These are phyloP conservation scores for Terebella lapidaria DNA, from an alignment of 2,888 invertebrate genomes.

Conservation along the genomic window DNA sequence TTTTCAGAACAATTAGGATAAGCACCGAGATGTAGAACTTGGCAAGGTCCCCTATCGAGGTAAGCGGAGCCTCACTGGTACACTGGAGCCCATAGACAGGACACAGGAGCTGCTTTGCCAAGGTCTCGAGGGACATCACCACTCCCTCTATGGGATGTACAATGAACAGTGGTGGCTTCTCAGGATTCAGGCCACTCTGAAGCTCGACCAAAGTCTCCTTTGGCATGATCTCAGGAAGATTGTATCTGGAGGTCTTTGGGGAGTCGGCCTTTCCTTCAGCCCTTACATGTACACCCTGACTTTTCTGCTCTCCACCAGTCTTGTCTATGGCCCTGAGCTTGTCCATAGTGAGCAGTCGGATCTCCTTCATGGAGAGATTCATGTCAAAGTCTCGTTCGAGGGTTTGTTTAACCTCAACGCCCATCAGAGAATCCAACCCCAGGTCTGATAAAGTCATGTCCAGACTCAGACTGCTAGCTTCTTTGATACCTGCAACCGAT, in stretches of 20 bases:
- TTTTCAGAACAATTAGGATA: too few species aligned
- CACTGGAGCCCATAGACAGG: slow-evolving; percentile 89
- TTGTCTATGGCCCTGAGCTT: slow-evolving; percentile 25
- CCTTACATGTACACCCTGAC: background rate
- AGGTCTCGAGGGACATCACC: slow-evolving; percentile 65
- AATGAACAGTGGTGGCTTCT: slow-evolving; percentile 36
- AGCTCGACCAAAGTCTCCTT: slow-evolving; percentile 65
- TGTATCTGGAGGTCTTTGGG: slow-evolving; percentile 24
- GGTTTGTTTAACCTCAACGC: slow-evolving; percentile 96
- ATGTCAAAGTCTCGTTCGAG: slow-evolving; percentile 88
- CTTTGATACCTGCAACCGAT: slow-evolving; percentile 76
- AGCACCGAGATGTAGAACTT: slow-evolving; percentile 52
- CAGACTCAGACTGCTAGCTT: slow-evolving; percentile 71
- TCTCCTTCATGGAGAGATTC: slow-evolving; percentile 84
- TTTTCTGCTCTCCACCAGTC: too few species aligned
- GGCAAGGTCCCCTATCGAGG: slow-evolving; percentile 70
- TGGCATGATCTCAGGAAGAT: slow-evolving; percentile 63
- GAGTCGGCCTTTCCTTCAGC: background rate
- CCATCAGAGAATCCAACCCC: slow-evolving; percentile 98
- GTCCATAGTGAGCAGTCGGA: slow-evolving; percentile 60
- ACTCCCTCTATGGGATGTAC: slow-evolving; percentile 52
- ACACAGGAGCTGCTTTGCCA: slow-evolving; percentile 70
- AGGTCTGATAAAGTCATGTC: slow-evolving; percentile 82
- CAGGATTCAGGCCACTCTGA: slow-evolving; percentile 22
- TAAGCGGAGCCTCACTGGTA: slow-evolving; percentile 69